Evolutionary conservation across 2,888 invertebrate genomes (phyloP).

Genomic region (Diplazon laetatorius): DNA sequence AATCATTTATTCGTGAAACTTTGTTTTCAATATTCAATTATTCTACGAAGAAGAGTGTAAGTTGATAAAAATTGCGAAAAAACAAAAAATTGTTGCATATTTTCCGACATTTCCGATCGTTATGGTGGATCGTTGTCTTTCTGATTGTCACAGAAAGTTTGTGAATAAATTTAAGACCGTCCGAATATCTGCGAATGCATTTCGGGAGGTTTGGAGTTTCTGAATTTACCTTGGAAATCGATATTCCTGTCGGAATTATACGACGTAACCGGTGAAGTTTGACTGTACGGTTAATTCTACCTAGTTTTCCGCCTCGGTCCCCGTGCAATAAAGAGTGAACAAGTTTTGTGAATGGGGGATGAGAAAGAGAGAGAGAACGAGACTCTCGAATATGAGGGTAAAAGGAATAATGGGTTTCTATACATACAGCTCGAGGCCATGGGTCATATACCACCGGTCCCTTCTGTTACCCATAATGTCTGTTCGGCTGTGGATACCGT

Average conservation of each 20-base stretch:
- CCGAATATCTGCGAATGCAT: neutral
- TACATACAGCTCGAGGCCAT: conserved; percentile 38
- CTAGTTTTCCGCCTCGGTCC: conserved; percentile 7
- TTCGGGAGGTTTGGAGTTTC: neutral
- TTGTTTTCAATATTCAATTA: neutral
- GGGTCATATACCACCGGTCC: conserved; percentile 27
- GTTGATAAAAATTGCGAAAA: neutral
- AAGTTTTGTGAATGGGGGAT: conserved; percentile 27
- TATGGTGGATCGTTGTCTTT: conserved; percentile 11
- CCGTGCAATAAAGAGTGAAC: conserved; percentile 33
- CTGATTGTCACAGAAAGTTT: conserved; percentile 50
- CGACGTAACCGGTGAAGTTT: conserved; percentile 9
- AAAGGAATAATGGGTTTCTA: conserved; percentile 19
- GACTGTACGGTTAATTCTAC: conserved; percentile 47
- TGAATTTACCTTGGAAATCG: conserved; percentile 13
- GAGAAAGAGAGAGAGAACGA: too few species aligned
- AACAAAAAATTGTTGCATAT: conserved; percentile 18
- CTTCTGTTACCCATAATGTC: conserved; percentile 39
- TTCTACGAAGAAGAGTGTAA: too few species aligned
- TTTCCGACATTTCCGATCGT: conserved; percentile 24
- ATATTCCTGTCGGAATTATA: conserved; percentile 35
- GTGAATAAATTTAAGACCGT: conserved; percentile 44
- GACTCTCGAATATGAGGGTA: conserved; percentile 4
- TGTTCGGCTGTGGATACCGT: conserved; percentile 45
- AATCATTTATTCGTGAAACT: too few species aligned